Conservation (phyloP, 2,797 vertebrate genomes). For the Chaetodon trifasciatus region DNA sequence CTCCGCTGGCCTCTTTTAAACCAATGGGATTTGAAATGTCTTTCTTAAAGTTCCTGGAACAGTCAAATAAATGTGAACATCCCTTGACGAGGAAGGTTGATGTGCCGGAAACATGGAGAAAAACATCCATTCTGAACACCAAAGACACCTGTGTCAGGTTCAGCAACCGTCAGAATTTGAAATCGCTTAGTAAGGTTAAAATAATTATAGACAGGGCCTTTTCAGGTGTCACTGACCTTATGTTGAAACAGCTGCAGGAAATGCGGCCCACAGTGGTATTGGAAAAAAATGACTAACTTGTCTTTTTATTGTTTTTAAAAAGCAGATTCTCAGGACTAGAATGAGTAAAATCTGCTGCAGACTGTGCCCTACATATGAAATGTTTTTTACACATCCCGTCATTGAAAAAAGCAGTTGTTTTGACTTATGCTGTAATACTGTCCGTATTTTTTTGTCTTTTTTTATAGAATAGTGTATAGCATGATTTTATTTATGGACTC, state of each 20-base stretch:
- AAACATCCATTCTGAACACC: slow-evolving; percentile 50
- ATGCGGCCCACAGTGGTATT: slow-evolving; percentile 92
- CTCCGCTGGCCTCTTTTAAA: slow-evolving; percentile 92
- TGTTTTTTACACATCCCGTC: slow-evolving; percentile 47
- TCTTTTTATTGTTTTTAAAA: slow-evolving; percentile 38
- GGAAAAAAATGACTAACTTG: slow-evolving; percentile 73
- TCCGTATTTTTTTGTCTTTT: slow-evolving; percentile 56
- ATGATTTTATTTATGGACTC: slow-evolving; percentile 90
- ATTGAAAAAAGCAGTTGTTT: slow-evolving; percentile 11
- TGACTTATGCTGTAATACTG: slow-evolving; percentile 39
- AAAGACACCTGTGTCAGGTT: slow-evolving; percentile 89
- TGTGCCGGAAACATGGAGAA: slow-evolving; percentile 44
- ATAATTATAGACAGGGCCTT: slow-evolving; percentile 90
- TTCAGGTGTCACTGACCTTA: slow-evolving; percentile 84
- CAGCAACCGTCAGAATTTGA: slow-evolving; percentile 90
- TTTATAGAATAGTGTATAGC: slow-evolving; percentile 82
- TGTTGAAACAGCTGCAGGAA: slow-evolving; percentile 95
- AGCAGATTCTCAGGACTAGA: slow-evolving; percentile 78
- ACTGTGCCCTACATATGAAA: slow-evolving; percentile 49
- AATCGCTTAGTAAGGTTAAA: slow-evolving; percentile 89
- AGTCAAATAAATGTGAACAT: slow-evolving; percentile 90
- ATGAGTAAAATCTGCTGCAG: slow-evolving; percentile 67
- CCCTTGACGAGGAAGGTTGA: slow-evolving; percentile 82
- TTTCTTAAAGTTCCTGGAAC: slow-evolving; percentile 96
- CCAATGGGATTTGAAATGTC: slow-evolving; percentile 99